A percentile compares a stretch with the other conserved stretches of the same genome.
phyloP scores from a whole-genome alignment of 2,888 invertebrate species.

The Nymphalis polychloros region DNA sequence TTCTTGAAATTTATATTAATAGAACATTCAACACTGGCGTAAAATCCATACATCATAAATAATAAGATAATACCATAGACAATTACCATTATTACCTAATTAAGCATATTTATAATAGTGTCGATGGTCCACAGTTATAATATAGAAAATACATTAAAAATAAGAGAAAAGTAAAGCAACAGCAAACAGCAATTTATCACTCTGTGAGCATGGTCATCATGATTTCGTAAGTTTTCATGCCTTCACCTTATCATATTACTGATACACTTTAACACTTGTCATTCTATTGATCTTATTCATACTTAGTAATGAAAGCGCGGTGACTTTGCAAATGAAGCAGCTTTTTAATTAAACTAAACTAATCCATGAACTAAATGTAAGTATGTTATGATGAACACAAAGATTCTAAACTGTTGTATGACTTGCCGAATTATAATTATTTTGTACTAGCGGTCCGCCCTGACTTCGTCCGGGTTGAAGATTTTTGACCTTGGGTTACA shows the following conservation, averaged over 20 bases:
- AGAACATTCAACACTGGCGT: too few relatives aligned
- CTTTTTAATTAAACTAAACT: not conserved
- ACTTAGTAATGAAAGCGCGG: slow-evolving; percentile 9
- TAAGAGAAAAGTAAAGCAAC: too few relatives aligned
- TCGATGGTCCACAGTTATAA: too few relatives aligned
- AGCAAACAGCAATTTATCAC: not conserved
- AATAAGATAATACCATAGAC: too few relatives aligned
- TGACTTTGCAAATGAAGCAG: slow-evolving; percentile 2
- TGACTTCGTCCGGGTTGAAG: too few relatives aligned
- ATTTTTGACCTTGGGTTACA: too few relatives aligned
- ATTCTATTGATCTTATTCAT: slow-evolving; percentile 3
- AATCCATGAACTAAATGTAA: not conserved
- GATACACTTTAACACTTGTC: not conserved
- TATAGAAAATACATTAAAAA: too few relatives aligned
- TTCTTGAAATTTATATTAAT: too few relatives aligned
- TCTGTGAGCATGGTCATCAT: not conserved
- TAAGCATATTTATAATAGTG: too few relatives aligned
- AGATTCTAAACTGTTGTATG: slow-evolving; percentile 5
- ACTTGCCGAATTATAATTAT: slow-evolving; percentile 11
- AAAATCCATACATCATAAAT: too few relatives aligned
- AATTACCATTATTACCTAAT: too few relatives aligned
- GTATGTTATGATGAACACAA: not conserved
- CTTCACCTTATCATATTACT: not conserved
- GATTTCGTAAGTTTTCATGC: not conserved
- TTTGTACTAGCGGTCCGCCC: not conserved